Conservation (phyloP, 2,113 vertebrate genomes). For the Ptilonorhynchus violaceus region DNA sequence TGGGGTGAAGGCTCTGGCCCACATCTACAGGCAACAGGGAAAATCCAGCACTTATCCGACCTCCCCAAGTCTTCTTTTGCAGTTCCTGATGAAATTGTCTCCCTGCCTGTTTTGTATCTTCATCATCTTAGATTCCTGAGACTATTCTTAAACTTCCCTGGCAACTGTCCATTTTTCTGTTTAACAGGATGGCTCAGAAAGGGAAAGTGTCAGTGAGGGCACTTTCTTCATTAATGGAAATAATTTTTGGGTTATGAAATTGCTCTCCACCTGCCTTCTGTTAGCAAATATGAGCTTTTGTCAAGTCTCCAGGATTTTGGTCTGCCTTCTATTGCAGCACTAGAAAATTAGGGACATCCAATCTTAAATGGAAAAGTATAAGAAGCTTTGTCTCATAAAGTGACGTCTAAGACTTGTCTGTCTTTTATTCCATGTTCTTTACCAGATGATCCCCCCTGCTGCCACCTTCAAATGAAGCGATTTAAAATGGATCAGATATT, state of each 20-base stretch:
- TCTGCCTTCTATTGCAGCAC: background rate
- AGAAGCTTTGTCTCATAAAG: slow-evolving; percentile 13
- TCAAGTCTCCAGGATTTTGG: background rate
- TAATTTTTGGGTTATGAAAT: background rate
- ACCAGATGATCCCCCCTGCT: background rate
- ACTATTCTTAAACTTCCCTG: background rate
- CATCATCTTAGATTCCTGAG: background rate
- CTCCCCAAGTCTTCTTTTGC: background rate
- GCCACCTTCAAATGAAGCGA: slow-evolving; percentile 1
- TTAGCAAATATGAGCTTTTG: background rate
- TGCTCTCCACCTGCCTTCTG: background rate
- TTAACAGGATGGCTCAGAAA: background rate
- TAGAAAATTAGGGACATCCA: background rate
- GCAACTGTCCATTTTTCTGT: background rate
- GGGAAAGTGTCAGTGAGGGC: background rate
- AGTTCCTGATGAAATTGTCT: background rate
- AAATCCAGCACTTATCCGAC: background rate
- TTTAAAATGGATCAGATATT: slow-evolving; percentile 22
- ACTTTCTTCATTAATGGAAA: background rate
- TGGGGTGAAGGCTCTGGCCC: background rate
- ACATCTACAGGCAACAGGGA: background rate
- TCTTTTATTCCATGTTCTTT: background rate
- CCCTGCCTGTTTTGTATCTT: background rate
- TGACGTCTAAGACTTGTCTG: background rate
- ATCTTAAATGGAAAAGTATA: background rate